Evolutionary conservation across 2,888 invertebrate species (phyloP).

Genomic region (Pharmacophagus antenor): DNA sequence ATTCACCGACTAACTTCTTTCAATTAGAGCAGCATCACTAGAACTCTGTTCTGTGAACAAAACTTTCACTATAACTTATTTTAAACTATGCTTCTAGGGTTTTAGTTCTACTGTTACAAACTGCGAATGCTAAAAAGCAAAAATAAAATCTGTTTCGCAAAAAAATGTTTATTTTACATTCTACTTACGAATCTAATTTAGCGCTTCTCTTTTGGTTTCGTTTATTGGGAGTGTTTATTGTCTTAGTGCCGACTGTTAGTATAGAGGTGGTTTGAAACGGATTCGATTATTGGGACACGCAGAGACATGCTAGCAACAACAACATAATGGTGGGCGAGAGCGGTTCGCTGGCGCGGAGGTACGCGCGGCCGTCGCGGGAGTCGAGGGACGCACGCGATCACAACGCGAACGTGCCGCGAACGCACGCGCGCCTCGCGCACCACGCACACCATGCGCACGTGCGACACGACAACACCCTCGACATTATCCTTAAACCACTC

Average conservation of each 20-base stretch:
- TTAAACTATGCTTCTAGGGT: constrained; percentile 55
- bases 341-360: constrained; percentile 74
- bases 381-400: constrained; percentile 45
- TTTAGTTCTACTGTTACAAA: constrained; percentile 40
- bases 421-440: constrained; percentile 63
- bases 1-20: constrained; percentile 46
- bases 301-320: constrained; percentile 82
- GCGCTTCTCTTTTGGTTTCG: constrained; percentile 24
- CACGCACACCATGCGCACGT: constrained; percentile 48
- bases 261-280: constrained; percentile 70
- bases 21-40: constrained; percentile 35
- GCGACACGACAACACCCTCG: constrained; percentile 79
- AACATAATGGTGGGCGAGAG: constrained; percentile 78
- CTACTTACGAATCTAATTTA: constrained; percentile 16
- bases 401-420: constrained; percentile 73
- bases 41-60: constrained; percentile 34
- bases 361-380: constrained; percentile 66
- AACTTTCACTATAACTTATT: constrained; percentile 37
- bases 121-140: constrained; percentile 54
- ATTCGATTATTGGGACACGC: constrained; percentile 71
- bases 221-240: constrained; percentile 34
- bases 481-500: constrained; percentile 80
- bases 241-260: constrained; percentile 36
- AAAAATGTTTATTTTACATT: constrained; percentile 4
- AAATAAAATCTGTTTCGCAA: constrained; percentile 27